Conservation (phyloP, 2,797 vertebrate genomes). For the Brachyrhaphis roseni region DNA sequence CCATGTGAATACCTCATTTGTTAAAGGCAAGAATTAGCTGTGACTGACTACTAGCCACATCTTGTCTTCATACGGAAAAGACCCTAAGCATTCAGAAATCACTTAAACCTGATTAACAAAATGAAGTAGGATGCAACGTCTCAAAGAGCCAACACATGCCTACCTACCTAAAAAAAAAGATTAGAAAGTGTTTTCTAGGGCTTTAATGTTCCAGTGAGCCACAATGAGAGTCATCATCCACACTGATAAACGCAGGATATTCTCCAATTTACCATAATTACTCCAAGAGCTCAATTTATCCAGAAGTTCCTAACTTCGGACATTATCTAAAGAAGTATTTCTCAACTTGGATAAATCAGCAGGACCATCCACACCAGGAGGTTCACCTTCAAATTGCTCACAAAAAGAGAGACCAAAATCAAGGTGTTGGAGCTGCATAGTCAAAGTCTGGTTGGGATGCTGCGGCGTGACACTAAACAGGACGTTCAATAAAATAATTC, state of each 20-base stretch:
- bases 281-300: neutral
- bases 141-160: neutral
- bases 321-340: neutral
- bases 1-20: neutral
- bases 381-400: neutral
- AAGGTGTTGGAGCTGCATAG: neutral
- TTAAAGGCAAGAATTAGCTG: neutral
- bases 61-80: neutral
- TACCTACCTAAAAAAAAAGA: neutral
- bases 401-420: neutral
- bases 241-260: neutral
- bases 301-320: neutral
- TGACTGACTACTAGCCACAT: neutral
- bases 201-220: neutral
- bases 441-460: neutral
- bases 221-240: neutral
- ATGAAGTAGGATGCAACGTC: neutral
- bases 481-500: neutral
- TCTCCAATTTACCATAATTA: neutral
- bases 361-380: neutral
- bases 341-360: neutral
- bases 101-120: neutral
- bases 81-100: neutral
- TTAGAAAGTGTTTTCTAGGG: neutral
- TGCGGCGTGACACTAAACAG: neutral